Percentiles rank a stretch among this genome's conserved stretches.
Conservation (phyloP, 2,797 vertebrate species). For the Chiroxiphia lanceolata region DNA sequence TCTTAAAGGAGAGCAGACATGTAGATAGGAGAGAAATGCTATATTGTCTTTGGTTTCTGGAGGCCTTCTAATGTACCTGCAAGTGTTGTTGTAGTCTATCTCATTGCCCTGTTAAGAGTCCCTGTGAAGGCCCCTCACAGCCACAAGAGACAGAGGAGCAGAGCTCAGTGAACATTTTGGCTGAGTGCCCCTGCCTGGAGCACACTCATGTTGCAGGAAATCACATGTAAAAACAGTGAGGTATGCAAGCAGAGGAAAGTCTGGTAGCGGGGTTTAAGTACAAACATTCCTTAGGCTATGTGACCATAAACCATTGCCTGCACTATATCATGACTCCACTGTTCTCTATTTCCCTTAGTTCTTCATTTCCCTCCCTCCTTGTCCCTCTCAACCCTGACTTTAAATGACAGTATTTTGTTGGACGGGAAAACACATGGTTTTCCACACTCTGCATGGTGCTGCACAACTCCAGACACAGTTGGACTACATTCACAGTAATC, state of each 20-base stretch:
- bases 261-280: not conserved
- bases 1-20: not conserved
- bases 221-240: not conserved
- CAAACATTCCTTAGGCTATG: not conserved
- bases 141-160: not conserved
- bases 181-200: not conserved
- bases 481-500: not conserved
- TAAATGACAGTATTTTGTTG: not conserved
- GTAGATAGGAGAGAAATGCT: not conserved
- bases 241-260: not conserved
- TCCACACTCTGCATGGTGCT: not conserved
- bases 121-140: not conserved
- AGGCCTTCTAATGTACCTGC: not conserved
- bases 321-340: not conserved
- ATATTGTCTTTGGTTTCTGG: not conserved
- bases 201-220: not conserved
- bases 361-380: not conserved
- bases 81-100: not conserved
- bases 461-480: not conserved
- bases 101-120: not conserved
- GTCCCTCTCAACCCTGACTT: not conserved
- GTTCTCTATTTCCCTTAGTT: not conserved
- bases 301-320: not conserved
- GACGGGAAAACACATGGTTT: not conserved
- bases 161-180: not conserved